phyloP scores from a whole-genome alignment of 2,113 vertebrate genomes.

The Strigops habroptila region DNA sequence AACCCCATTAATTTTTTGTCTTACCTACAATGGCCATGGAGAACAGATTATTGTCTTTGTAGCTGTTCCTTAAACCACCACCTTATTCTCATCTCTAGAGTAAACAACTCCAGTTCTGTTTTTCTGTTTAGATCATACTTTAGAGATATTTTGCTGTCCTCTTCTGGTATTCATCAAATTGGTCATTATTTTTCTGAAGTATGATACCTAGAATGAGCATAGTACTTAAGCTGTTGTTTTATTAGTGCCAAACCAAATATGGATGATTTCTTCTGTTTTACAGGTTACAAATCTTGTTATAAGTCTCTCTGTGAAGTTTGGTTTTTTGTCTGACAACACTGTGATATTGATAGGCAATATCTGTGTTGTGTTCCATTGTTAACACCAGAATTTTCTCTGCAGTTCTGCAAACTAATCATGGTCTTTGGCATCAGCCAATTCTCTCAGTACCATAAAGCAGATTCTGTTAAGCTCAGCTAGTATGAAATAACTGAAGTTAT shows the following conservation, averaged over 20 bases:
- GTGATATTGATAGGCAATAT: neutral
- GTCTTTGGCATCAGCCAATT: neutral
- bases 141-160: neutral
- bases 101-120: neutral
- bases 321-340: neutral
- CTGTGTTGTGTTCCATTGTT: neutral
- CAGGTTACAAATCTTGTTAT: neutral
- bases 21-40: neutral
- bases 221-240: neutral
- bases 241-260: neutral
- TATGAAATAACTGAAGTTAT: neutral
- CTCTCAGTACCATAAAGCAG: neutral
- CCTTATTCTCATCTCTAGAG: neutral
- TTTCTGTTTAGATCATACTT: neutral
- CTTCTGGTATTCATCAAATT: neutral
- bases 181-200: neutral
- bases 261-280: neutral
- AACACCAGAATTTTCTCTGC: neutral
- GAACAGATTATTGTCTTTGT: neutral
- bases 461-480: neutral
- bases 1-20: neutral
- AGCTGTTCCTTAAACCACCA: neutral
- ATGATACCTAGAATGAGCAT: neutral
- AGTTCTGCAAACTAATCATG: neutral
- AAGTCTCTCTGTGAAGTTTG: neutral